Percentiles rank a stretch among this genome's conserved stretches.
These are phyloP conservation scores for Andrena haemorrhoa DNA, from an alignment of 2,888 invertebrate species.

Conservation along the genomic window DNA sequence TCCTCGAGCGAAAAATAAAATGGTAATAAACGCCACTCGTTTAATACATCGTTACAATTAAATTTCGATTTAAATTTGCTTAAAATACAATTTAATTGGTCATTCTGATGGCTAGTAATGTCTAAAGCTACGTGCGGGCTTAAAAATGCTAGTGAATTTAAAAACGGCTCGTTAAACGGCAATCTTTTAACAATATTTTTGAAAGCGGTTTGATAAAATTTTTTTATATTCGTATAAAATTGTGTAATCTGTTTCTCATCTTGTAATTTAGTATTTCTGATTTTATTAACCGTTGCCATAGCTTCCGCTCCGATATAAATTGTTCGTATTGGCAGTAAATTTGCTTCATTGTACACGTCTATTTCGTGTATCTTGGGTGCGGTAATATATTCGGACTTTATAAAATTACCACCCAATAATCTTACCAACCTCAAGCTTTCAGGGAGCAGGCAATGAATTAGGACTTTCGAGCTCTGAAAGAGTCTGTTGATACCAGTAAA, in stretches of 20 bases:
- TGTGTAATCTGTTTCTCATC: neutral
- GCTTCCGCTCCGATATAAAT: constrained; percentile 1
- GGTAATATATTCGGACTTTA: neutral
- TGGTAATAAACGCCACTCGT: constrained; percentile 4
- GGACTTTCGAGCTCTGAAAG: neutral
- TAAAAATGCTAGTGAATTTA: neutral
- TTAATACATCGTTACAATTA: neutral
- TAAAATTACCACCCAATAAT: neutral
- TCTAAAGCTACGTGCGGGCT: neutral
- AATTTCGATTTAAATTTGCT: neutral
- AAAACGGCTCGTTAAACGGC: neutral
- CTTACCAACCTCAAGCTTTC: constrained; percentile 1
- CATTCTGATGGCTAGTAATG: neutral
- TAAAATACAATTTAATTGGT: neutral
- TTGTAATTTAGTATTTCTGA: neutral
- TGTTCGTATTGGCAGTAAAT: neutral
- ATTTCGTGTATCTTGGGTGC: neutral
- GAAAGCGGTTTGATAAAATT: constrained; percentile 5
- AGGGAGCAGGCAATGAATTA: neutral
- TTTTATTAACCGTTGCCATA: neutral
- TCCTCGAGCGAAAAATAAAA: neutral
- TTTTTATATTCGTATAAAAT: constrained; percentile 3
- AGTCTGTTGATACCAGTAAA: neutral
- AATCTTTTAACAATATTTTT: neutral
- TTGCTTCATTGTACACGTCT: neutral